Evolutionary conservation across 2,888 invertebrate species (phyloP).

Genomic region (Syrphus vitripennis): DNA sequence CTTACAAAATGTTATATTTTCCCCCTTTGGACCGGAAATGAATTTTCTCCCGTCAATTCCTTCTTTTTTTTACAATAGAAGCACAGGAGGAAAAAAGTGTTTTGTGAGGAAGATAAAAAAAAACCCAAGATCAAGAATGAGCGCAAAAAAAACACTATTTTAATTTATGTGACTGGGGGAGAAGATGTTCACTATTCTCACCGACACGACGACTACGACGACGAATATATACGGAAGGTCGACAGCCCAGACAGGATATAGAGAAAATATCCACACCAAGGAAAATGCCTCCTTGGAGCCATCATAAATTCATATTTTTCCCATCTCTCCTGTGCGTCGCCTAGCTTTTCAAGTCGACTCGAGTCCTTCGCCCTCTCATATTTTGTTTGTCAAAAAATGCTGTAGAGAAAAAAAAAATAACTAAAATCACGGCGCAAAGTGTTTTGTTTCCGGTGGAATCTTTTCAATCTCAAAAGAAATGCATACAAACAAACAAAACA

Average conservation of each 20-base stretch:
- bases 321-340: neutral
- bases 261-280: conserved; percentile 58
- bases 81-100: neutral
- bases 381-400: conserved; percentile 55
- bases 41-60: conserved; percentile 32
- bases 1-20: conserved; percentile 24
- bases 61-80: conserved; percentile 14
- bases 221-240: conserved; percentile 50
- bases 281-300: conserved; percentile 65
- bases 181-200: neutral
- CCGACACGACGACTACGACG: neutral
- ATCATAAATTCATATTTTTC: conserved; percentile 69
- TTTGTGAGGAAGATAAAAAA: neutral
- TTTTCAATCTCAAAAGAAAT: conserved; percentile 34
- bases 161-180: conserved; percentile 60
- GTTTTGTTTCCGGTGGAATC: conserved; percentile 54
- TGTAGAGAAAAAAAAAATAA: neutral
- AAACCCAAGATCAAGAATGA: neutral
- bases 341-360: neutral
- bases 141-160: conserved; percentile 34
- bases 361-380: neutral
- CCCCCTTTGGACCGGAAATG: conserved; percentile 40
- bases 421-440: conserved; percentile 49
- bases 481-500: conserved; percentile 1
- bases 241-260: conserved; percentile 69